A percentile compares a stretch with the other conserved stretches of the same genome.
Conservation (phyloP, 2,888 invertebrate species). For the Agrotis clavis region DNA sequence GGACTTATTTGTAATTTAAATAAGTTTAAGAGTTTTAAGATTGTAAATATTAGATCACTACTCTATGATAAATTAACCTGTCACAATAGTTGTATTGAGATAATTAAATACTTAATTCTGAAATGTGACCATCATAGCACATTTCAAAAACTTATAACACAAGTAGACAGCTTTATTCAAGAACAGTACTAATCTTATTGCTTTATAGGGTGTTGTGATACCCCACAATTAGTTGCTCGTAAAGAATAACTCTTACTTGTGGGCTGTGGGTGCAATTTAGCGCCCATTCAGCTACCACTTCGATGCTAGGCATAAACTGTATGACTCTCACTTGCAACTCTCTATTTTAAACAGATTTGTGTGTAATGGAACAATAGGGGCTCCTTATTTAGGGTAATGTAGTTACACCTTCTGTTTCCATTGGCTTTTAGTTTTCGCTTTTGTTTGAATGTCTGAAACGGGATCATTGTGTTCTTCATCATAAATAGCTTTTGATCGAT, state of each 20-base stretch:
- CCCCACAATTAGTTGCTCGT: constrained; percentile 40
- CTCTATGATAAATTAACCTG: too few species aligned
- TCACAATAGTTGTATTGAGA: too few species aligned
- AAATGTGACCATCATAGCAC: too few species aligned
- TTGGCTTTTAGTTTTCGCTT: constrained; percentile 1
- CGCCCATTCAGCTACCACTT: constrained; percentile 30
- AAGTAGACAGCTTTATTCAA: background rate
- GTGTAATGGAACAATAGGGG: constrained; percentile 13
- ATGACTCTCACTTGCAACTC: constrained; percentile 38
- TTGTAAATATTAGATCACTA: too few species aligned
- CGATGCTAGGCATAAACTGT: constrained; percentile 19
- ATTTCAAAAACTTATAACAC: background rate
- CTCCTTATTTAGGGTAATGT: background rate
- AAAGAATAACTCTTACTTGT: constrained; percentile 36
- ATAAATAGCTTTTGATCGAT: background rate
- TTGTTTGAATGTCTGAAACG: background rate
- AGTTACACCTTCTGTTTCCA: background rate
- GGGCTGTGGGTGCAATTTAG: constrained; percentile 33
- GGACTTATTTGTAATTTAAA: too few species aligned
- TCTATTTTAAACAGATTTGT: constrained; percentile 32
- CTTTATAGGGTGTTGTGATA: constrained; percentile 14
- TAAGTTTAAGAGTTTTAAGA: too few species aligned
- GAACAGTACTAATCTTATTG: background rate
- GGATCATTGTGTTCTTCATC: background rate
- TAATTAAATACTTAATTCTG: too few species aligned